Percentiles rank a stretch among this genome's conserved stretches.
Evolutionary conservation across 1,140 invertebrate species (phyloP).

Genomic region (Pseudomyrmex sp.): DNA sequence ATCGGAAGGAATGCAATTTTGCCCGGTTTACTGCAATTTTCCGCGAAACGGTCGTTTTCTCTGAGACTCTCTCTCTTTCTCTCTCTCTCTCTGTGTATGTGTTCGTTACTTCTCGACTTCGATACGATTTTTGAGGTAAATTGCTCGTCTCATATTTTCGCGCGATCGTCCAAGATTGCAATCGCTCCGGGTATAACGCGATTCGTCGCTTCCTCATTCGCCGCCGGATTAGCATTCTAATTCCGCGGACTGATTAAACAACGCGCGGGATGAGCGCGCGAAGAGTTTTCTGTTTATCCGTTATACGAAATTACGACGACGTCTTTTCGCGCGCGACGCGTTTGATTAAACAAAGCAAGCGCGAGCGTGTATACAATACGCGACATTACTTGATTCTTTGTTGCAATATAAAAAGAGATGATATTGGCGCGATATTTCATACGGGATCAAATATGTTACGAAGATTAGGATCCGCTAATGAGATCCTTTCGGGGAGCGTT

Average conservation of each 20-base stretch:
- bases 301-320: background rate
- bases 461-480: slow-evolving; percentile 9
- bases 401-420: background rate
- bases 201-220: background rate
- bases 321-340: background rate
- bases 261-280: background rate
- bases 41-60: slow-evolving; percentile 30
- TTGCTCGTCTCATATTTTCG: slow-evolving; percentile 21
- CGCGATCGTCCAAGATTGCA: background rate
- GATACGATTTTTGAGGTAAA: background rate
- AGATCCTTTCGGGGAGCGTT: slow-evolving; percentile 7
- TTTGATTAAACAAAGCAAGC: slow-evolving; percentile 30
- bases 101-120: too few species aligned
- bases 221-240: slow-evolving; percentile 23
- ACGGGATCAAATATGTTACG: background rate
- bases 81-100: background rate
- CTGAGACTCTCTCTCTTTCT: background rate
- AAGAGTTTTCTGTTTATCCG: background rate
- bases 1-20: slow-evolving; percentile 65
- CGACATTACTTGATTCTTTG: background rate
- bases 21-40: slow-evolving; percentile 58
- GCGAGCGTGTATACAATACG: too few species aligned
- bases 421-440: background rate
- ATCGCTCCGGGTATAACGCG: background rate
- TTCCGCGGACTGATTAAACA: slow-evolving; percentile 14